Conservation (phyloP, 2,888 invertebrate species). For the Synergus laeviventris region DNA sequence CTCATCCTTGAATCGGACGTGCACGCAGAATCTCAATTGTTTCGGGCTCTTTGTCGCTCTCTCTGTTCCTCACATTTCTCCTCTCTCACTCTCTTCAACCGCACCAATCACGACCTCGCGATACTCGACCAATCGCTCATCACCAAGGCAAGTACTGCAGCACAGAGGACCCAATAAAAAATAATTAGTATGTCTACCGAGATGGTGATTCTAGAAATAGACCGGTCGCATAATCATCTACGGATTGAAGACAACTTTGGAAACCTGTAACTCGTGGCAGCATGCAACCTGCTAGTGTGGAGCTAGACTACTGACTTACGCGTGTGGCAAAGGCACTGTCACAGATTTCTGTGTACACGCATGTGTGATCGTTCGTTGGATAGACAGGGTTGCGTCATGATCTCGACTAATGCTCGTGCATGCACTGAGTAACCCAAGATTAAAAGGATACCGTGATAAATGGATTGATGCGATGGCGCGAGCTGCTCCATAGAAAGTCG, state of each 20-base stretch:
- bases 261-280: constrained; percentile 63
- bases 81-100: neutral
- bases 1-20: constrained; percentile 21
- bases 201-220: constrained; percentile 71
- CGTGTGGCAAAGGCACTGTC: constrained; percentile 25
- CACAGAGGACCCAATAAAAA: constrained; percentile 61
- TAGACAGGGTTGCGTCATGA: constrained; percentile 1
- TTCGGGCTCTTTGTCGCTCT: neutral
- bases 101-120: constrained; percentile 6
- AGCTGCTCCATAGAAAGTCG: neutral
- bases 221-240: constrained; percentile 69
- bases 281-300: constrained; percentile 10
- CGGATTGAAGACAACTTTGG: constrained; percentile 71
- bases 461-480: constrained; percentile 2
- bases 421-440: neutral
- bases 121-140: constrained; percentile 23
- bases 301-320: constrained; percentile 19
- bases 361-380: neutral
- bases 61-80: neutral
- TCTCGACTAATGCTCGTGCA: constrained; percentile 4
- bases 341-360: neutral
- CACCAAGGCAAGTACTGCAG: neutral
- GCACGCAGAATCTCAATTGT: constrained; percentile 21
- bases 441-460: constrained; percentile 1
- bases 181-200: constrained; percentile 70